These are phyloP conservation scores for Caenorhabditis panamensis DNA, from an alignment of 2,888 invertebrate genomes.

Conservation along the genomic window DNA sequence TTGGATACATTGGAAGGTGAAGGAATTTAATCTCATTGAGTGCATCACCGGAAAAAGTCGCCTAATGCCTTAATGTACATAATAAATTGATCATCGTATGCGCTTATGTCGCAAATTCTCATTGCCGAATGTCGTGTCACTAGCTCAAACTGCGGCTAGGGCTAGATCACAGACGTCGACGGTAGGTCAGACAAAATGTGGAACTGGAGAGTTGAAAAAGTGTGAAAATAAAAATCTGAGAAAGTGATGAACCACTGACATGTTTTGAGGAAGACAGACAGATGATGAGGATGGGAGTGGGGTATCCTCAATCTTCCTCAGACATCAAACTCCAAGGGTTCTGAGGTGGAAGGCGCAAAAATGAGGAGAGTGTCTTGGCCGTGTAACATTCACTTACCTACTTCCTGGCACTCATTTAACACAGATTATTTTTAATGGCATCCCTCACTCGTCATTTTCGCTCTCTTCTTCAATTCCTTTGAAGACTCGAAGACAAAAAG, in stretches of 20 bases:
- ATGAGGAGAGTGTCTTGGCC: constrained; percentile 22
- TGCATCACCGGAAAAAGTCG: constrained; percentile 57
- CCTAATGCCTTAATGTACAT: constrained; percentile 58
- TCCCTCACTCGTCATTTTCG: constrained; percentile 30
- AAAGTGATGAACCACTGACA: neutral
- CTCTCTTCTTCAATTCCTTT: constrained; percentile 17
- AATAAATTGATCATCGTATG: constrained; percentile 50
- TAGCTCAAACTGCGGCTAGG: neutral
- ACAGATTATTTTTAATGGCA: constrained; percentile 57
- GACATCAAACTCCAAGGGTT: constrained; percentile 29
- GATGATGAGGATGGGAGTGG: neutral
- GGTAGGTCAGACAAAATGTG: neutral
- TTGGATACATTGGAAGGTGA: constrained; percentile 17
- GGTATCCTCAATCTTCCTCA: neutral
- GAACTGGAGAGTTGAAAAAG: neutral
- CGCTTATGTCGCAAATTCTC: constrained; percentile 15
- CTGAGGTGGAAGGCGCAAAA: neutral
- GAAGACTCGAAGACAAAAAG: constrained; percentile 11
- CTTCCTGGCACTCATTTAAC: constrained; percentile 54
- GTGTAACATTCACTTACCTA: constrained; percentile 16
- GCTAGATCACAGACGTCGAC: neutral
- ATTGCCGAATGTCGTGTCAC: constrained; percentile 31
- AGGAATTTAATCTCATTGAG: constrained; percentile 58
- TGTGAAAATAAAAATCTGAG: constrained; percentile 1
- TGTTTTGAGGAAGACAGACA: constrained; percentile 3